Percentiles rank a stretch among this genome's conserved stretches.
Evolutionary conservation across 2,797 vertebrate genomes (phyloP).

Genomic region (Trachops cirrhosus): DNA sequence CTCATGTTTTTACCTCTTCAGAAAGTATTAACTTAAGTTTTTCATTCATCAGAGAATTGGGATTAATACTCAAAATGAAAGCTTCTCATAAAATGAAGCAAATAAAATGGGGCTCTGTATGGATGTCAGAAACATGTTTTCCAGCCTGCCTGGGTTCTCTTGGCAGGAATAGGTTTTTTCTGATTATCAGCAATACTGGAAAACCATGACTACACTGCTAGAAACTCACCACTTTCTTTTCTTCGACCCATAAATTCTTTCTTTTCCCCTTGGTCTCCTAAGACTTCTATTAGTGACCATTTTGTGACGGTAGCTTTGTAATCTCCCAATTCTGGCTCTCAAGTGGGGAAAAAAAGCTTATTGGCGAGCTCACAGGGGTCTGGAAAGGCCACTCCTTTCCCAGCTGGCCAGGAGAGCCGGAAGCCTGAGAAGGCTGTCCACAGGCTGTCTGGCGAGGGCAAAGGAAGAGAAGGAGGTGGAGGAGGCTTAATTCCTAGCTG

Average conservation of each 20-base stretch:
- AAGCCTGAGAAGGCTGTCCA: constrained; percentile 60
- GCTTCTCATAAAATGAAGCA: constrained; percentile 46
- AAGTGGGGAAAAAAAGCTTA: constrained; percentile 57
- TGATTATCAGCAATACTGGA: constrained; percentile 50
- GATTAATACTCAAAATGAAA: constrained; percentile 46
- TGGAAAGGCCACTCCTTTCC: constrained; percentile 72
- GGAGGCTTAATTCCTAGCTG: constrained; percentile 67
- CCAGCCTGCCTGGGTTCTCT: not conserved
- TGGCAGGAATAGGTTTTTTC: constrained; percentile 46
- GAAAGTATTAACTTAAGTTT: constrained; percentile 46
- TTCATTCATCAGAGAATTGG: constrained; percentile 45
- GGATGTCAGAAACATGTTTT: constrained; percentile 15
- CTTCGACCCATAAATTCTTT: constrained; percentile 37
- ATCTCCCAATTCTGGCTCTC: constrained; percentile 20
- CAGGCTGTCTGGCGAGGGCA: constrained; percentile 55
- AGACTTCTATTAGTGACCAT: constrained; percentile 37
- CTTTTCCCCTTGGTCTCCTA: not conserved
- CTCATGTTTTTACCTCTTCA: not conserved
- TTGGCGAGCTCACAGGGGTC: constrained; percentile 61
- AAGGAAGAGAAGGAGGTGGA: constrained; percentile 29
- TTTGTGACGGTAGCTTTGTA: constrained; percentile 39
- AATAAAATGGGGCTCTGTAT: constrained; percentile 17
- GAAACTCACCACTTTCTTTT: not conserved
- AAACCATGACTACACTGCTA: not conserved
- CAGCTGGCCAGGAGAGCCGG: constrained; percentile 65